Evolutionary conservation across 2,888 invertebrate species (phyloP), one percentile per base, ranked within the genome.

Genomic region (Ectropis crepuscularia): DNA sequence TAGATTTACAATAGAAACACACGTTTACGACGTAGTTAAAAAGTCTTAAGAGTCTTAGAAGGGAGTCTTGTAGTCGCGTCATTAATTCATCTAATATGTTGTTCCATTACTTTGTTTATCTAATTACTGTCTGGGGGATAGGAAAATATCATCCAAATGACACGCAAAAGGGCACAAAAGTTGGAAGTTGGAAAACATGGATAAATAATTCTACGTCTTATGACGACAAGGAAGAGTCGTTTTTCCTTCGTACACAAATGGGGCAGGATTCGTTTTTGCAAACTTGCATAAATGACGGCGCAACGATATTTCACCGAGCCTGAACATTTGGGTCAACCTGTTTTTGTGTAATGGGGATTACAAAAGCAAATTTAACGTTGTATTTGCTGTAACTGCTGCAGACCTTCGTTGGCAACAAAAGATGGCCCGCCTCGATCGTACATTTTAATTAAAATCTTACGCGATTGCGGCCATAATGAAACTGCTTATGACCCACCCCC

Each of bases 241-340:
- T 82, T 88, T 88, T 87, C 78, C 80, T 81, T 81, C 74, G 76
- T 74, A 79, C 70, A 71, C 68, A 74, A 79, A 77, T 80, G 77
- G 82, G 83, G 79, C 81, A 85, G 86, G 85, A 86, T 88, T 89
- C 85, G 87, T 88, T 90, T 90, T 89, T 89, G 89, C 86, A 82
- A 89, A 88, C 86, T 90, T 89, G 89, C 89, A 89, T 86, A 89
- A 90, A 90, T 86, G 88, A 87, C 86, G 82, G 79, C 84, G 83
- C 85, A 84, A 84, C 89, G 84, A 89, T 92, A 89, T 90, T 90
- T 90, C 83, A 89, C 86, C 82, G 79, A 82, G 82, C 79, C 81
- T 81, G 86, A 86, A 88, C 88, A 92, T 92, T 92, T 87, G 88
- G 92, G 92, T 91, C 91, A 90, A 90, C 88, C 87, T 91, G 91